These are phyloP conservation scores for Drosophila longiperda DNA, from an alignment of 2,888 invertebrate genomes.

Conservation along the genomic window DNA sequence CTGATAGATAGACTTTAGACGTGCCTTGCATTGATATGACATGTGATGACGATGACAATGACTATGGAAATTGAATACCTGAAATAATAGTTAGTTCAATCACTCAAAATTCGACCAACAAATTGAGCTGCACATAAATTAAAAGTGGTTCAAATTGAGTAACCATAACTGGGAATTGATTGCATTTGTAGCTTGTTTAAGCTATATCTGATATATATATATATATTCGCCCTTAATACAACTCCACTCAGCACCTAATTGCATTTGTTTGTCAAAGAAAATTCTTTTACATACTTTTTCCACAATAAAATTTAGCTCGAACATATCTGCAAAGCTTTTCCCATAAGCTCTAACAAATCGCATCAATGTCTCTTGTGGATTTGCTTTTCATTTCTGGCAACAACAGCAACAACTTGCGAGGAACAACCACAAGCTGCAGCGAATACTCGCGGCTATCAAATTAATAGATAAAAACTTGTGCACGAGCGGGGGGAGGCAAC, in stretches of 20 bases:
- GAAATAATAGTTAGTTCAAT: background rate
- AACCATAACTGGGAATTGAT: background rate
- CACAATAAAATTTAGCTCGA: constrained; percentile 9
- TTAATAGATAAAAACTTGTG: constrained; percentile 70
- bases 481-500: background rate
- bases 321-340: constrained; percentile 30
- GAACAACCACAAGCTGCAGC: constrained; percentile 25
- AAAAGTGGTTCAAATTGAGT: background rate
- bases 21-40: constrained; percentile 14
- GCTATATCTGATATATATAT: constrained; percentile 2
- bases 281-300: constrained; percentile 16
- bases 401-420: background rate
- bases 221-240: constrained; percentile 7
- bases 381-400: constrained; percentile 20
- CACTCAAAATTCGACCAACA: background rate
- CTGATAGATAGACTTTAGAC: background rate
- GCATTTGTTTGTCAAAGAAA: constrained; percentile 17
- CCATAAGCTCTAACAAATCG: constrained; percentile 60
- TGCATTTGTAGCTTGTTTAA: background rate
- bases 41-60: background rate
- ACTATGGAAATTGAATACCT: background rate
- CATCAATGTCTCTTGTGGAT: constrained; percentile 59
- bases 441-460: constrained; percentile 58
- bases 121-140: background rate
- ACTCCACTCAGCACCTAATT: constrained; percentile 8